Percentiles rank a stretch among this genome's conserved stretches.
These are phyloP conservation scores for Bombyx mandarina DNA, from an alignment of 1,140 invertebrate genomes.

Conservation along the genomic window DNA sequence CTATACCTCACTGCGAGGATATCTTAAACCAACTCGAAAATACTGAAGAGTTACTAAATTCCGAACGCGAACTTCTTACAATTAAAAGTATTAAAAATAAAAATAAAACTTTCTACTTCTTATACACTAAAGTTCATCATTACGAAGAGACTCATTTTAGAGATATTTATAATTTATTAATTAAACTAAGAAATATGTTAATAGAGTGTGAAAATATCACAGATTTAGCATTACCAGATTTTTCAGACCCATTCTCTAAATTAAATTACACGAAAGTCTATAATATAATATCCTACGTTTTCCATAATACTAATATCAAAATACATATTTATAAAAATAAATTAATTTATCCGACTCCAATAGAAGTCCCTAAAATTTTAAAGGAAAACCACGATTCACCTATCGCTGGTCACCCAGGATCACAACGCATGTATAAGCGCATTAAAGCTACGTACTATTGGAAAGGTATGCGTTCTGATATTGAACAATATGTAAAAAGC, in stretches of 20 bases:
- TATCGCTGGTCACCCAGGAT: constrained; percentile 16
- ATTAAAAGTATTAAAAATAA: constrained; percentile 12
- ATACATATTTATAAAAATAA: constrained; percentile 8
- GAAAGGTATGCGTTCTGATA: constrained; percentile 33
- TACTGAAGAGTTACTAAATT: constrained; percentile 12
- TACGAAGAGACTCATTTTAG: constrained; percentile 20
- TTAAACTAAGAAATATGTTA: constrained; percentile 14
- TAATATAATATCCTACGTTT: constrained; percentile 16
- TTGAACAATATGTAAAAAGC: constrained; percentile 29
- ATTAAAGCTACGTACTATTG: constrained; percentile 33
- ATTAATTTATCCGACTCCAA: constrained; percentile 7
- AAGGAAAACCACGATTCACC: constrained; percentile 19
- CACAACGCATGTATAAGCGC: constrained; percentile 12
- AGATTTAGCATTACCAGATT: constrained; percentile 11
- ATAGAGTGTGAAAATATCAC: constrained; percentile 2
- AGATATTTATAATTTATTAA: constrained; percentile 19
- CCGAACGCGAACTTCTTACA: constrained; percentile 19
- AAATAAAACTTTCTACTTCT: constrained; percentile 26
- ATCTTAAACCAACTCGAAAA: constrained; percentile 19
- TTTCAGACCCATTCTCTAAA: constrained; percentile 12
- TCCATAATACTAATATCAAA: constrained; percentile 13
- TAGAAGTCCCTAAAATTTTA: constrained; percentile 13
- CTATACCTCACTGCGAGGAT: constrained; percentile 26
- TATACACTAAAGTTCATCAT: constrained; percentile 28
- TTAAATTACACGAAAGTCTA: constrained; percentile 12